Percentiles rank a stretch among this genome's conserved stretches.
Conservation (phyloP, 2,888 invertebrate genomes). For the Orgyia antiqua region DNA sequence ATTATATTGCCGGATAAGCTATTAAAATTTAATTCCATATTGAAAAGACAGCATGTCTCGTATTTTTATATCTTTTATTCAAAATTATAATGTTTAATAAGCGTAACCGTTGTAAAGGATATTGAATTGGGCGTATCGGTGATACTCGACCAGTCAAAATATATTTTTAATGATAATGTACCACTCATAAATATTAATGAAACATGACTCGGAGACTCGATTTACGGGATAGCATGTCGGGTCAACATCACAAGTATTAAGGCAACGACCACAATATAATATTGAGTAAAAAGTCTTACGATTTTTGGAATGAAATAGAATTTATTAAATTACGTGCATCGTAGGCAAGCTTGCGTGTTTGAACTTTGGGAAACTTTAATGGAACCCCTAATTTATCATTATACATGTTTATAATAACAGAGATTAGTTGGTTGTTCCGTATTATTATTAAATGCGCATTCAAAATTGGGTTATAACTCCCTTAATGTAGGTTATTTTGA, state of each 20-base stretch:
- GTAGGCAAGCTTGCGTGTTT: slow-evolving; percentile 23
- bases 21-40: slow-evolving; percentile 3
- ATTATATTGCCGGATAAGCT: neutral
- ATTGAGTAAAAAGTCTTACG: no score
- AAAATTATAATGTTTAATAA: slow-evolving; percentile 18
- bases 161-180: slow-evolving; percentile 69
- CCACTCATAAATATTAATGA: slow-evolving; percentile 71
- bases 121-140: slow-evolving; percentile 42
- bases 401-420: slow-evolving; percentile 19
- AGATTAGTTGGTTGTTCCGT: slow-evolving; percentile 13
- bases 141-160: slow-evolving; percentile 51
- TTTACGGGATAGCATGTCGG: slow-evolving; percentile 40
- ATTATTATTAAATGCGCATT: slow-evolving; percentile 1
- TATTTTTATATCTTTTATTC: slow-evolving; percentile 7
- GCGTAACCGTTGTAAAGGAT: slow-evolving; percentile 32
- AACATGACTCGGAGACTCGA: slow-evolving; percentile 49
- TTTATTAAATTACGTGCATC: slow-evolving; percentile 31
- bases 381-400: slow-evolving; percentile 24
- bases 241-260: slow-evolving; percentile 31
- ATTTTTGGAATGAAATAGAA: no score
- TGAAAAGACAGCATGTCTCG: slow-evolving; percentile 1
- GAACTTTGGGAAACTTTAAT: slow-evolving; percentile 15
- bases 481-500: slow-evolving; percentile 5
- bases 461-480: slow-evolving; percentile 2
- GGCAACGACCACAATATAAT: no score